These are phyloP conservation scores for Homalodisca vitripennis DNA, from an alignment of 1,140 invertebrate genomes.

Conservation along the genomic window DNA sequence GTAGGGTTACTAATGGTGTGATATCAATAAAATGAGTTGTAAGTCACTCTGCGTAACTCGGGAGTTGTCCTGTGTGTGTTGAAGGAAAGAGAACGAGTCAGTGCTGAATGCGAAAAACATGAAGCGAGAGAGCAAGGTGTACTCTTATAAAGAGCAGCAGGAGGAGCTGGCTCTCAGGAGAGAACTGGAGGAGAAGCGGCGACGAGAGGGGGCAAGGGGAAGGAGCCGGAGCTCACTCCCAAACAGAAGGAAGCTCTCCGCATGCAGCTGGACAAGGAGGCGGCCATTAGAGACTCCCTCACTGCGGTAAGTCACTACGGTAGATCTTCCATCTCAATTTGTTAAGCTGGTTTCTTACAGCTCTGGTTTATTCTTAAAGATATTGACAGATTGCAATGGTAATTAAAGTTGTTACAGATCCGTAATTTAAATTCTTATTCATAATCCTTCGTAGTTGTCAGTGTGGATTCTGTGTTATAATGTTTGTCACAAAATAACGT, in stretches of 20 bases:
- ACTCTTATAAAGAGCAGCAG: conserved; percentile 95
- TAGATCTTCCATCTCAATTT: not conserved
- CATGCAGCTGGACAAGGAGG: conserved; percentile 84
- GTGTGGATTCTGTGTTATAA: too few species aligned
- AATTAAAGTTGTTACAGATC: too few species aligned
- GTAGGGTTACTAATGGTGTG: too few species aligned
- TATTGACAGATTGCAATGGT: too few species aligned
- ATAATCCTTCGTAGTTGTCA: too few species aligned
- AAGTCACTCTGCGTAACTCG: not conserved
- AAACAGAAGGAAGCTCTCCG: conserved; percentile 94
- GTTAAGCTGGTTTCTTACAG: too few species aligned
- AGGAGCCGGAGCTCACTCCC: conserved; percentile 71
- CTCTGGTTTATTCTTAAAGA: too few species aligned
- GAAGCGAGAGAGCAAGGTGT: conserved; percentile 94
- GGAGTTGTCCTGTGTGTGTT: conserved; percentile 7
- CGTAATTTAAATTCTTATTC: too few species aligned
- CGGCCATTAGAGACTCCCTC: conserved; percentile 66
- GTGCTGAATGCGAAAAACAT: conserved; percentile 76
- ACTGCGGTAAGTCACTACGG: conserved; percentile 52
- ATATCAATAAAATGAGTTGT: not conserved
- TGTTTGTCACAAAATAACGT: too few species aligned
- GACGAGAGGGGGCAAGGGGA: conserved; percentile 82
- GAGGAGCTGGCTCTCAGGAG: conserved; percentile 90
- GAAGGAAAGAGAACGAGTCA: conserved; percentile 59
- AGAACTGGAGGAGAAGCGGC: conserved; percentile 89